phyloP scores from a whole-genome alignment of 2,888 invertebrate species.

The Watsonalla binaria region DNA sequence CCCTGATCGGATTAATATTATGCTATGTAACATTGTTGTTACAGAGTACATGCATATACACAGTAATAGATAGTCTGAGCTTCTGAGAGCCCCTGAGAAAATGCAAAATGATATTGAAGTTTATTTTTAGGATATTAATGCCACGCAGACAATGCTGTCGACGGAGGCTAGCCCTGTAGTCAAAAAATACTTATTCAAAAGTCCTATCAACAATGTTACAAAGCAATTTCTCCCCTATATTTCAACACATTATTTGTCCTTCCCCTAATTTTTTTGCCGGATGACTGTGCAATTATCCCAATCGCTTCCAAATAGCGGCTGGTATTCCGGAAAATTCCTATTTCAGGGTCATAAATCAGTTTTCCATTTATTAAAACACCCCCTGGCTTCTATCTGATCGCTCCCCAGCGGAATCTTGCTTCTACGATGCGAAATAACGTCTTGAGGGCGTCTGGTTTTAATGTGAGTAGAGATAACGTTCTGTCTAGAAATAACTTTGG shows the following conservation, averaged over 20 bases:
- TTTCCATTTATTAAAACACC: slow-evolving; percentile 67
- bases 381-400: slow-evolving; percentile 38
- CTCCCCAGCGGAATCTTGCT: slow-evolving; percentile 19
- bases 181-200: too few relatives aligned
- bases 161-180: too few relatives aligned
- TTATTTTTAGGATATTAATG: too few relatives aligned
- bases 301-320: slow-evolving; percentile 38
- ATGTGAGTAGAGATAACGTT: too few relatives aligned
- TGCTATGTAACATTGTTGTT: not conserved
- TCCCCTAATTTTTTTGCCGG: slow-evolving; percentile 35
- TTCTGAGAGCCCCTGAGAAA: too few relatives aligned
- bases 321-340: slow-evolving; percentile 51
- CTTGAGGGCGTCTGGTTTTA: too few relatives aligned
- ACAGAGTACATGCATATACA: not conserved
- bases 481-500: too few relatives aligned
- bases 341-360: slow-evolving; percentile 66
- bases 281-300: slow-evolving; percentile 66
- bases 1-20: not conserved
- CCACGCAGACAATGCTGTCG: too few relatives aligned
- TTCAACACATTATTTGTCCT: slow-evolving; percentile 12
- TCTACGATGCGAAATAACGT: not conserved
- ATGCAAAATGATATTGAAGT: too few relatives aligned
- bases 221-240: slow-evolving; percentile 7
- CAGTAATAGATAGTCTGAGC: not conserved
- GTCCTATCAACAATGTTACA: too few relatives aligned